Evolutionary conservation across 2,113 vertebrate species (phyloP), one percentile per base, ranked within the genome.

Genomic region (Oceanites oceanicus): DNA sequence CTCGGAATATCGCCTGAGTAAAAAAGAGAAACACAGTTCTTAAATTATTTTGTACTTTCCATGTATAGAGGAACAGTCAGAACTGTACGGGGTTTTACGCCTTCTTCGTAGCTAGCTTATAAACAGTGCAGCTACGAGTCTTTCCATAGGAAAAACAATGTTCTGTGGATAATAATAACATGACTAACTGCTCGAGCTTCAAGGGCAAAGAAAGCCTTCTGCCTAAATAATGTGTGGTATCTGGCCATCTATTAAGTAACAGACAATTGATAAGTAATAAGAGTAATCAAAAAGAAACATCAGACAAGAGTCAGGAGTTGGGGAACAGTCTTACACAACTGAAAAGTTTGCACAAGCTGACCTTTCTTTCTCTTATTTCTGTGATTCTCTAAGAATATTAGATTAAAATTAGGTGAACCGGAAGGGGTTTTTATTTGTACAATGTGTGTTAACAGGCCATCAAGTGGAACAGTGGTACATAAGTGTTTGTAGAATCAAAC

Each of bases 31-130:
- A 97, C 84, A 72, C 53, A 63, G 94, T 95, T 97, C 96, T 97
- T 97, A 97, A 97, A 96, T 97, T 96, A 90, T 97, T 97, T 96
- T 96, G 97, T 97, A 97, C 97, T 97, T 97, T 97, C 97, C 97
- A 93, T 82, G 84, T 91, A 68, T 19, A 91, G 96, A 96, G 91
- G 96, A 96, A 97, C 95, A 97, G 97, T 97, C 97, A 97, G 93
- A 97, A 97, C 97, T 71, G 96, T 94, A 94, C 94, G 93, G 94
- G 97, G 96, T 91, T 97, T 97, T 97, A 97, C 97, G 87, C 93
- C 89, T 95, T 92, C 95, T 83, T 76, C 70, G 74, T 88, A 96
- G 96, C 85, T 88, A 90, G 78, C 81, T 95, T 94, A 96, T 91
- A 92, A 97, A 96, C 94, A 96, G 94, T 12, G 2, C 32, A 95